Conservation (phyloP, 2,888 invertebrate genomes). For the Pammene fasciana region DNA sequence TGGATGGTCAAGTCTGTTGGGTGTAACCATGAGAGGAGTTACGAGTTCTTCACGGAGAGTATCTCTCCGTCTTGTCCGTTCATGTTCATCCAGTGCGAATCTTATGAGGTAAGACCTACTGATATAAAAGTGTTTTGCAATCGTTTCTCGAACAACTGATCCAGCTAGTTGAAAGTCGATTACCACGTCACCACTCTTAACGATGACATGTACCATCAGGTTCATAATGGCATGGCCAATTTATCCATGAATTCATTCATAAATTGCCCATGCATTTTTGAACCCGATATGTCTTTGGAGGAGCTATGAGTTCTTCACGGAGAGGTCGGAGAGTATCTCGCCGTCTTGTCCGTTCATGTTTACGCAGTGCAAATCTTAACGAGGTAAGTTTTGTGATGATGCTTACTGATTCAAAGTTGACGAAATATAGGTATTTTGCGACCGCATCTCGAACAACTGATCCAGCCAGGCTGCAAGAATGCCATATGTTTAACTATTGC, state of each 20-base stretch:
- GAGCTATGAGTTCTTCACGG: constrained; percentile 91
- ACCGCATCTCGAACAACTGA: too few species aligned
- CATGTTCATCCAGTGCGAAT: constrained; percentile 89
- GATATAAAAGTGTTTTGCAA: too few species aligned
- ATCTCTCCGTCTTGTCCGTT: constrained; percentile 91
- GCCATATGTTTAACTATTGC: too few species aligned
- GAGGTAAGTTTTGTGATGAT: too few species aligned
- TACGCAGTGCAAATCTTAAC: constrained; percentile 90
- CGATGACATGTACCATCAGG: constrained; percentile 66
- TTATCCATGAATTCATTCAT: too few species aligned
- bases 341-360: constrained; percentile 90
- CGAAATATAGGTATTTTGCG: too few species aligned
- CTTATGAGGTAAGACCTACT: constrained; percentile 85
- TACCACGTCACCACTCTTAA: constrained; percentile 50
- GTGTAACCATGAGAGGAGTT: constrained; percentile 94
- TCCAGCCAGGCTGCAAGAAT: too few species aligned
- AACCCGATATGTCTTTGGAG: too few species aligned
- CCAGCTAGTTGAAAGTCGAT: constrained; percentile 75
- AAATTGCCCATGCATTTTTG: too few species aligned
- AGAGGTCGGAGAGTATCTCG: constrained; percentile 92
- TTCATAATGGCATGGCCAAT: too few species aligned
- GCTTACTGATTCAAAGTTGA: too few species aligned
- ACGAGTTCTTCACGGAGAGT: constrained; percentile 92
- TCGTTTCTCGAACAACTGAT: constrained; percentile 56
- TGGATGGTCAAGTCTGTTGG: constrained; percentile 87